Percentiles rank a stretch among this genome's conserved stretches.
phyloP scores from a whole-genome alignment of 2,113 vertebrate species.

The Vulpes lagopus region DNA sequence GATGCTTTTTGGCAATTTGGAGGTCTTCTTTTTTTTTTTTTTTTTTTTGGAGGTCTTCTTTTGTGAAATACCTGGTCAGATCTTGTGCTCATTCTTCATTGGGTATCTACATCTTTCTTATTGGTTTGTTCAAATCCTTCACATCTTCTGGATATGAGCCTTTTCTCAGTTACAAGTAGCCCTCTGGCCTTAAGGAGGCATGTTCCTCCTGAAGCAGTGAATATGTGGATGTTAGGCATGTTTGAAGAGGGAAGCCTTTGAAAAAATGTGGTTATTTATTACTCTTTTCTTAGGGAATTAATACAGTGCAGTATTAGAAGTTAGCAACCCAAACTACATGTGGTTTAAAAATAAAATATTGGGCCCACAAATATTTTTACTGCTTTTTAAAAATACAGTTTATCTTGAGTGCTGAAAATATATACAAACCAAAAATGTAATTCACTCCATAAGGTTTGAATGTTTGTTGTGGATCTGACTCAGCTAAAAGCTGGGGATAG shows the following conservation, averaged over 20 bases:
- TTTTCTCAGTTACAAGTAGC: not conserved
- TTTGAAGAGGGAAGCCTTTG: conserved; percentile 17
- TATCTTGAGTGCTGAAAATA: not conserved
- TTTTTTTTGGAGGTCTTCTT: not conserved
- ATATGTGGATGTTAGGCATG: not conserved
- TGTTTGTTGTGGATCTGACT: not conserved
- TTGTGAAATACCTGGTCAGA: not conserved
- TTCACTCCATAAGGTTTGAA: not conserved
- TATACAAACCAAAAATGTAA: not conserved
- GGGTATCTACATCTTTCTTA: not conserved
- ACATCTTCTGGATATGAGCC: not conserved
- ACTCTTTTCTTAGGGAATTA: not conserved
- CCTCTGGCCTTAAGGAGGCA: not conserved
- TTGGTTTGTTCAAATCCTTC: not conserved
- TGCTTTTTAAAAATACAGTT: not conserved
- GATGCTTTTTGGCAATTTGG: not conserved
- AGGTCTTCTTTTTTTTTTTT: not conserved
- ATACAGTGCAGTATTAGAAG: not conserved
- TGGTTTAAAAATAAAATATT: conserved; percentile 51
- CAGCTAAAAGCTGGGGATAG: not conserved
- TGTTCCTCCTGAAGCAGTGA: conserved; percentile 26
- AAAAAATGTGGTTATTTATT: not conserved
- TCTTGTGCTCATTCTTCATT: not conserved
- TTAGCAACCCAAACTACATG: not conserved
- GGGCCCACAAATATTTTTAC: not conserved